These are phyloP conservation scores for Temnothorax longispinosus DNA, from an alignment of 1,140 invertebrate genomes.

Conservation along the genomic window DNA sequence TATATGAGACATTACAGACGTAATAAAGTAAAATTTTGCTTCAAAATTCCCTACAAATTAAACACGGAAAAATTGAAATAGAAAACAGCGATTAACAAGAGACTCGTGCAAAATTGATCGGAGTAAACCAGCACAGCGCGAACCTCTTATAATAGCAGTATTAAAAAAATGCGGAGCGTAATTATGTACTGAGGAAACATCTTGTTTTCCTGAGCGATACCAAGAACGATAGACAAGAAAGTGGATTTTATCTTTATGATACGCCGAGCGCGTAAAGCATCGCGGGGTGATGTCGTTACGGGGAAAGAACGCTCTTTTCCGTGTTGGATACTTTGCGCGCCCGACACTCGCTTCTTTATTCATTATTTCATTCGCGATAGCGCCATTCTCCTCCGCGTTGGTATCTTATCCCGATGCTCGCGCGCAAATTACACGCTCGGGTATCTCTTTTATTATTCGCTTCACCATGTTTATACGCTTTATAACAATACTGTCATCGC, in stretches of 20 bases:
- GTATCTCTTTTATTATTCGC: slow-evolving; percentile 55
- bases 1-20: neutral
- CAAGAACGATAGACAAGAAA: slow-evolving; percentile 23
- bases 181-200: slow-evolving; percentile 24
- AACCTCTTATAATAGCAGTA: neutral
- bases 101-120: neutral
- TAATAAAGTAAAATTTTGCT: slow-evolving; percentile 20
- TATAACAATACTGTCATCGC: slow-evolving; percentile 20
- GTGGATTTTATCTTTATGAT: slow-evolving; percentile 50
- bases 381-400: neutral
- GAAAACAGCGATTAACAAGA: neutral
- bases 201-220: slow-evolving; percentile 10
- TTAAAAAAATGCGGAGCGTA: neutral
- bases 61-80: neutral
- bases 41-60: neutral
- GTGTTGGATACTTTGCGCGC: slow-evolving; percentile 41
- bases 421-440: slow-evolving; percentile 7
- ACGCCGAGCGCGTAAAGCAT: slow-evolving; percentile 48
- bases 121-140: neutral
- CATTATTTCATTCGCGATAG: slow-evolving; percentile 57
- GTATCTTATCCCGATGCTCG: slow-evolving; percentile 28
- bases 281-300: slow-evolving; percentile 37
- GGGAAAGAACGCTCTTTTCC: slow-evolving; percentile 13
- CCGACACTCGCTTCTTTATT: slow-evolving; percentile 51
- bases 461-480: slow-evolving; percentile 1